These are phyloP conservation scores for Mus minutoides DNA, from an alignment of 2,797 vertebrate species.

Conservation along the genomic window DNA sequence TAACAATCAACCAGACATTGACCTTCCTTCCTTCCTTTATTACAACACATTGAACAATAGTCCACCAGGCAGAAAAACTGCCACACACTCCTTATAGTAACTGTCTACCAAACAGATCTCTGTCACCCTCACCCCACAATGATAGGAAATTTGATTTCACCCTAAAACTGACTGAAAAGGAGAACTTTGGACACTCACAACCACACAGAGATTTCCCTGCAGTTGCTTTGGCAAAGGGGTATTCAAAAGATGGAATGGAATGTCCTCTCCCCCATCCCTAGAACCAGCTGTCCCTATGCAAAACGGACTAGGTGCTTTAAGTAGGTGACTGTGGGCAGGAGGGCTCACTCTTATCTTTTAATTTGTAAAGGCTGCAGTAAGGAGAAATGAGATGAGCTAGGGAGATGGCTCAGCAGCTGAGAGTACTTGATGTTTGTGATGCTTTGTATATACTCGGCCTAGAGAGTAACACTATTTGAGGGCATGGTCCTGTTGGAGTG, in stretches of 20 bases:
- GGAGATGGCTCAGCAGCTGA: not conserved
- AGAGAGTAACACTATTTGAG: no score
- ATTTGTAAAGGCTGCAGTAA: conserved; percentile 28
- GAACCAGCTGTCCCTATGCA: not conserved
- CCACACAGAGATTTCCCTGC: conserved; percentile 63
- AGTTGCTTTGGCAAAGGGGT: conserved; percentile 68
- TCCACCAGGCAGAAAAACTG: not conserved
- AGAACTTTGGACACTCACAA: conserved; percentile 56
- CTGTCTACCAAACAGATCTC: not conserved
- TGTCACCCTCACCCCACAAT: not conserved
- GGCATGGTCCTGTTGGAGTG: no score
- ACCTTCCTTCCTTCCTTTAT: not conserved
- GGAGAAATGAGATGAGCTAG: not conserved
- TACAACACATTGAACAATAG: not conserved
- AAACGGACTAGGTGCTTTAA: conserved; percentile 13
- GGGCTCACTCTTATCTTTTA: conserved; percentile 40
- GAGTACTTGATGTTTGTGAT: no score
- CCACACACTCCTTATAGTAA: not conserved
- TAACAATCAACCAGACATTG: not conserved
- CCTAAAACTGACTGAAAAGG: conserved; percentile 63
- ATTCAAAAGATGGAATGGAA: conserved; percentile 63
- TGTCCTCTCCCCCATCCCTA: conserved; percentile 48
- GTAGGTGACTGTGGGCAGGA: conserved; percentile 1
- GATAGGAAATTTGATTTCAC: conserved; percentile 36
- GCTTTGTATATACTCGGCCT: no score